Base-by-base conservation (phyloP, 53 echinoderm and acorn worm genomes). In the Glandiceps talaboti region DNA sequence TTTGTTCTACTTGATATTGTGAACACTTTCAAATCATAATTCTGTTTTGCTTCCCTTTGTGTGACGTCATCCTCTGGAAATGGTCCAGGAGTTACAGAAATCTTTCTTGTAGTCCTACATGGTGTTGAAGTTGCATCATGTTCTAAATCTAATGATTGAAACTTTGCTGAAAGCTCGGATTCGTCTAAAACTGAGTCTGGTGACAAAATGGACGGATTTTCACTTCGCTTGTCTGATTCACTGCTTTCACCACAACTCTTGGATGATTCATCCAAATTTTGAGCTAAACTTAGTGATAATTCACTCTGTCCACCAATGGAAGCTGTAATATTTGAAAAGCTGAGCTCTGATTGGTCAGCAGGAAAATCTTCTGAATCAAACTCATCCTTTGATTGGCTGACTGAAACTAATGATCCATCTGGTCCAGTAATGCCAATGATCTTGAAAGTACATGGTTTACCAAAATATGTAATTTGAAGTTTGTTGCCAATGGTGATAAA, bases 381-480 rank as follows among this genome's bases (percentile, higher is more conserved):
- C 20, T 12, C 20, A 20, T 45, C 78, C 12, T 77, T 33, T 27
- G 86, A 74, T 30, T 78, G 86, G 79, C 84, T 81, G 27, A 81
- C 45, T 32, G 27, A 26, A 30, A 81, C 28, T 73, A 88, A 28
- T 30, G 85, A n/a, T 74, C 83, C 75, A 76, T 79, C 32, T 10
- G 30, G 27, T 78, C 73, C 76, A 74, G 85, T 85, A 77, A 91
- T 31, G 80, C 87, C 79, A 31, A 33, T 32, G 74, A 91, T 31
- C 33, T 83, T 79, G 27, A 85, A 77, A 29, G 64, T 74, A 27
- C 88, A 77, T 73, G 96, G 89, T 76, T 91, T 96, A 45, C 96
- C 96, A 85, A 85, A 96, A 82, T 87, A 94, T 32, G 83, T 84
- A 45, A 94, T 73, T 31, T 87, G 87, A 33, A 94, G 77, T n/a